Conservation (phyloP, 2,888 invertebrate genomes). For the Cynaeus angustus region DNA sequence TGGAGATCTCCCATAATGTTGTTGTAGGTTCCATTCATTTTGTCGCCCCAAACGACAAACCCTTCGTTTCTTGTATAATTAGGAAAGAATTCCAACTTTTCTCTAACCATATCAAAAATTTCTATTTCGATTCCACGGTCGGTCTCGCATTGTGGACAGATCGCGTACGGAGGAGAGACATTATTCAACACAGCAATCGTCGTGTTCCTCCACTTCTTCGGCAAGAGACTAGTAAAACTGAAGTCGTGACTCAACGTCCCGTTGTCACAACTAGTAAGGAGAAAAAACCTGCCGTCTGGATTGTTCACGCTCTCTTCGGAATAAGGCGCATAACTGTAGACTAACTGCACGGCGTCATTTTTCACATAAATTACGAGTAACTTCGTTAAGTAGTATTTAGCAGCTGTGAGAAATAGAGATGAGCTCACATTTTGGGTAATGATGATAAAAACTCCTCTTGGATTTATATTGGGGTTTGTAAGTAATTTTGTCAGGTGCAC, state of each 20-base stretch:
- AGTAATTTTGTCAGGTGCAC: slow-evolving; percentile 5
- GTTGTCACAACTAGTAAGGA: neutral
- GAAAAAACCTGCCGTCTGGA: neutral
- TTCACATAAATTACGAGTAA: slow-evolving; percentile 14
- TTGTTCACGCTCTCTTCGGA: slow-evolving; percentile 9
- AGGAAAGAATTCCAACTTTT: slow-evolving; percentile 11
- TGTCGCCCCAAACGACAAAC: slow-evolving; percentile 27
- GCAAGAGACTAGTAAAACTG: neutral
- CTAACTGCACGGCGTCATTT: neutral
- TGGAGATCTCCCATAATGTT: slow-evolving; percentile 5
- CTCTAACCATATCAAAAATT: slow-evolving; percentile 17
- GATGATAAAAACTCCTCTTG: slow-evolving; percentile 13
- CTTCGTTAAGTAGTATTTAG: slow-evolving; percentile 16
- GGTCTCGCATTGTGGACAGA: slow-evolving; percentile 10
- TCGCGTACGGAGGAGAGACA: slow-evolving; percentile 18
- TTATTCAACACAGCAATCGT: slow-evolving; percentile 18
- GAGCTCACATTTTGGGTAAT: slow-evolving; percentile 1
- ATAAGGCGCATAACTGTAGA: slow-evolving; percentile 16
- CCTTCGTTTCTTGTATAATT: slow-evolving; percentile 12
- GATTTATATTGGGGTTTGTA: slow-evolving; percentile 14
- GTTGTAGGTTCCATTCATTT: slow-evolving; percentile 15
- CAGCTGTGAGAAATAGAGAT: slow-evolving; percentile 5
- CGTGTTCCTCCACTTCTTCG: slow-evolving; percentile 20
- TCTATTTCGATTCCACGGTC: slow-evolving; percentile 31
- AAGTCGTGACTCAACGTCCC: neutral